These are phyloP conservation scores for Pitangus sulphuratus DNA, from an alignment of 2,797 vertebrate species.

Conservation along the genomic window DNA sequence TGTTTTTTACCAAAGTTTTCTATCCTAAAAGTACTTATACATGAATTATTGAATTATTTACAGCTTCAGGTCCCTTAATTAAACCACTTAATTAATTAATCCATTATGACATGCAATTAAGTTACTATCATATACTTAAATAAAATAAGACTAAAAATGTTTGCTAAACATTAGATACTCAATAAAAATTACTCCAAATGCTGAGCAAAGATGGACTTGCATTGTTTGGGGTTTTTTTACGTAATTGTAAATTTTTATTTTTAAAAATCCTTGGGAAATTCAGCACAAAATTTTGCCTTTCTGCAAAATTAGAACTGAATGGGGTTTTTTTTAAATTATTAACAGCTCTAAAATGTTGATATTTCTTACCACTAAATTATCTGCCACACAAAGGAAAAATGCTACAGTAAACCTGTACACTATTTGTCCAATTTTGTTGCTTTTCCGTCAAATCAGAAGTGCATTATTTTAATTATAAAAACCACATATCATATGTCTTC, in stretches of 20 bases:
- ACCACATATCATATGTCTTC: neutral
- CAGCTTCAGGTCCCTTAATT: neutral
- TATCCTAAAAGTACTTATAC: neutral
- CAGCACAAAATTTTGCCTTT: neutral
- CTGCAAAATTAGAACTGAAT: neutral
- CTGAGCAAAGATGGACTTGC: neutral
- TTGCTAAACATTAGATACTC: neutral
- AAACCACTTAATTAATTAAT: neutral
- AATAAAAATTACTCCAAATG: neutral
- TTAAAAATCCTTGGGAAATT: neutral
- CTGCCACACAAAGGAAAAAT: neutral
- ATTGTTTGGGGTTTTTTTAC: neutral
- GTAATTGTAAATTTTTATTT: neutral
- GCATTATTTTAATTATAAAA: neutral
- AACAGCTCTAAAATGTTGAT: neutral
- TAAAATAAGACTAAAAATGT: neutral
- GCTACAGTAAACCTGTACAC: neutral
- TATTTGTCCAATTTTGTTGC: fast-evolving
- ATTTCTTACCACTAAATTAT: neutral
- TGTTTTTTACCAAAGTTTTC: neutral
- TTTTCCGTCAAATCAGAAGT: neutral
- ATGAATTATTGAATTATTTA: neutral
- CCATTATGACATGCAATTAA: neutral
- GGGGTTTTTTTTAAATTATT: neutral
- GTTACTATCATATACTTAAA: neutral